Conservation (phyloP, 2,888 invertebrate species). For the Lymantria dispar region DNA sequence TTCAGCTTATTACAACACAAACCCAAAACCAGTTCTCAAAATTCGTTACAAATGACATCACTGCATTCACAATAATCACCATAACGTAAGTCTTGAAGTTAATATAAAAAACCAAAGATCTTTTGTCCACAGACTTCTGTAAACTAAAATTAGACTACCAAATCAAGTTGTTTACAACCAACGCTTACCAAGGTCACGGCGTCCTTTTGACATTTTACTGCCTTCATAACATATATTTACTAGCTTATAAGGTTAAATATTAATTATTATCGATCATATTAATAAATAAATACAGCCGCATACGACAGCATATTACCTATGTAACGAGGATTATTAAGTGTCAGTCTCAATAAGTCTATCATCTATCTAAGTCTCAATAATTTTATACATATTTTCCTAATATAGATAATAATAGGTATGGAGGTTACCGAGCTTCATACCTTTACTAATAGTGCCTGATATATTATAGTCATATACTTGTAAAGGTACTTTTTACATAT, state of each 20-base stretch:
- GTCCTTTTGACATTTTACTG: constrained; percentile 46
- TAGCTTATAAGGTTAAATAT: background rate
- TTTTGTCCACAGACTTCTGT: constrained; percentile 16
- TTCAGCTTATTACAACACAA: background rate
- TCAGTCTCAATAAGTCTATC: too few species aligned
- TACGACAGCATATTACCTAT: background rate
- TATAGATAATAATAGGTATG: too few species aligned
- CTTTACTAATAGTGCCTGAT: too few species aligned
- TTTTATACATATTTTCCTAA: too few species aligned
- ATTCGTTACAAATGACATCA: constrained; percentile 30
- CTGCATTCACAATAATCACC: constrained; percentile 8
- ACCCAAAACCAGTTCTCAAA: constrained; percentile 2
- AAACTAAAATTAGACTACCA: constrained; percentile 41
- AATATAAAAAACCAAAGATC: constrained; percentile 1
- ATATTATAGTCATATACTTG: too few species aligned
- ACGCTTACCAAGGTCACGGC: constrained; percentile 42
- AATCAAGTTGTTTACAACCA: constrained; percentile 48
- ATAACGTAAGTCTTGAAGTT: constrained; percentile 8
- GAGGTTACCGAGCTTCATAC: too few species aligned
- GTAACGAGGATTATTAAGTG: too few species aligned
- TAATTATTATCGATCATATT: background rate
- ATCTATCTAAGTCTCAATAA: too few species aligned
- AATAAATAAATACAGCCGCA: constrained; percentile 5
- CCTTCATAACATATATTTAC: constrained; percentile 12
- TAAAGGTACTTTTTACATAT: too few species aligned